These are phyloP conservation scores for Conger conger DNA, from an alignment of 2,113 vertebrate species.

Conservation along the genomic window DNA sequence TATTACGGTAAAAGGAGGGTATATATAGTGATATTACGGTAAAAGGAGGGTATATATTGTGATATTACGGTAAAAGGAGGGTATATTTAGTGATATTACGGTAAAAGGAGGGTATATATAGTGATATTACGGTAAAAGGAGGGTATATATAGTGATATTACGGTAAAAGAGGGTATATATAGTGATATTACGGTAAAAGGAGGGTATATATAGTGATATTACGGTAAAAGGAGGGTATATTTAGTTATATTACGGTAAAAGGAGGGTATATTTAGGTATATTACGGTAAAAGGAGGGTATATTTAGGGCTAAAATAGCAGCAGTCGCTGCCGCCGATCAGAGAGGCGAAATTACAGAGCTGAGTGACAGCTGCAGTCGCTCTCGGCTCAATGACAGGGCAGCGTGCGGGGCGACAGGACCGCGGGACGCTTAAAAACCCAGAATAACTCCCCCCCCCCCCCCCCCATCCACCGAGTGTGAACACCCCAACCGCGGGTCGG, in stretches of 20 bases:
- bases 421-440: not conserved
- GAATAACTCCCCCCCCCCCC: not conserved
- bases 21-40: not conserved
- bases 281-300: not conserved
- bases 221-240: not conserved
- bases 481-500: not conserved
- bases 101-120: too few species aligned
- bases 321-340: not conserved
- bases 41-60: not conserved
- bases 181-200: too few species aligned
- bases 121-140: too few species aligned
- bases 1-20: too few species aligned
- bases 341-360: not conserved
- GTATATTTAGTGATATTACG: not conserved
- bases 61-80: too few species aligned
- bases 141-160: too few species aligned
- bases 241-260: not conserved
- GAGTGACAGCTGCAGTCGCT: not conserved
- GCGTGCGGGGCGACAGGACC: not conserved
- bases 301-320: not conserved
- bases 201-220: too few species aligned
- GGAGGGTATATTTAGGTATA: not conserved
- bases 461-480: not conserved
- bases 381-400: not conserved
- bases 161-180: too few species aligned